Evolutionary conservation across 2,888 invertebrate species (phyloP), one percentile per base, ranked within the genome.

Genomic region (Xanthia icteritia): DNA sequence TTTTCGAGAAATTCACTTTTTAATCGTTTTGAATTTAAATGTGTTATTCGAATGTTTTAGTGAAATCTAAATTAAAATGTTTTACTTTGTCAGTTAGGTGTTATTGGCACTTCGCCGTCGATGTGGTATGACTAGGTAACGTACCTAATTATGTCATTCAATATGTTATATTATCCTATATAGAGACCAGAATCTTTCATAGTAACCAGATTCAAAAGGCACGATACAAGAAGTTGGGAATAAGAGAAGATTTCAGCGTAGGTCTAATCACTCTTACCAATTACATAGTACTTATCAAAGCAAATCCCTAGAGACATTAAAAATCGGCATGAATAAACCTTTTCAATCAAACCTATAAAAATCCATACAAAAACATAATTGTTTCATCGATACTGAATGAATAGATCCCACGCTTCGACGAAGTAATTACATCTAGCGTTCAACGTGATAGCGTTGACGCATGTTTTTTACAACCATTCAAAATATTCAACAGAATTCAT

Each of bases 401-500:
- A 84, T 31, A 74, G 42, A 76, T 81, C 71, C 76, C 68, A 84
- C 71, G 72, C 64, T 58, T 65, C 71, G 39, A 23, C 67, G 48
- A 81, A 84, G 61, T 36, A 71, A 80, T 84, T 61, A 82, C 9
- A 51, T 56, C 36, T 27, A 68, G 67, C 61, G 64, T 60, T 42
- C 20, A 80, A 70, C 45, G 48, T 45, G 39, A 63, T 54, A 58
- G 36, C n/a, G 66, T 51, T 77, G 31, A 82, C 64, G 51, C 39
- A 48, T 45, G 42, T 60, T 66, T 65, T 65, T 39, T 48, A n/a
- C 42, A 75, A 58, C 42, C 81, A 77, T 77, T 73, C 54, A 70
- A 74, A 76, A 69, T 64, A 69, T 75, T 82, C 58, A 82, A 56
- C 63, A 63, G 54, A 71, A 77, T 77, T 85, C 48, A 82, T 68